phyloP scores from a whole-genome alignment of 1,140 invertebrate species.

The Metaphire vulgaris region DNA sequence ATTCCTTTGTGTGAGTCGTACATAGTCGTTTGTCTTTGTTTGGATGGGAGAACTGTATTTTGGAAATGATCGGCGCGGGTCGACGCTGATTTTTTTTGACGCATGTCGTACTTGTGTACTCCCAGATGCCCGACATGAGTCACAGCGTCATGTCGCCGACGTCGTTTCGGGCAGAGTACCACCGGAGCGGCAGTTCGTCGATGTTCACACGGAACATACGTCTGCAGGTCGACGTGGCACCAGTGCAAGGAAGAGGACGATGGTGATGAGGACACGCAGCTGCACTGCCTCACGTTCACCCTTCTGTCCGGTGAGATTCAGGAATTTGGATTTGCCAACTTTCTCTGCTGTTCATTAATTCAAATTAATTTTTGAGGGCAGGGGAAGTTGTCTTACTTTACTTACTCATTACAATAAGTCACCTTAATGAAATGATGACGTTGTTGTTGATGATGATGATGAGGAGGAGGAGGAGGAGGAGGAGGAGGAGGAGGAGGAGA shows the following conservation, averaged over 20 bases:
- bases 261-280: conserved; percentile 58
- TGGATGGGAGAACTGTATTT: conserved; percentile 39
- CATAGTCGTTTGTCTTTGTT: background rate
- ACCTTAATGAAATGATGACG: too few relatives aligned
- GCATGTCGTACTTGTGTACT: too few relatives aligned
- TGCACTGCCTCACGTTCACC: conserved; percentile 93
- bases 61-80: too few relatives aligned
- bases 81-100: too few relatives aligned
- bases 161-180: conserved; percentile 96
- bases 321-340: background rate
- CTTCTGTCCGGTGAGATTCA: conserved; percentile 72
- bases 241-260: conserved; percentile 40
- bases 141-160: conserved; percentile 97
- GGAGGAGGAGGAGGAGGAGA: too few relatives aligned
- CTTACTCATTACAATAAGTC: too few relatives aligned
- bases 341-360: background rate
- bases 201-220: conserved; percentile 95
- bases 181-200: conserved; percentile 76
- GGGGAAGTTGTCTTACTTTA: too few relatives aligned
- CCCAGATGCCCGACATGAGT: conserved; percentile 89
- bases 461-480: too few relatives aligned
- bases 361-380: background rate
- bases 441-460: too few relatives aligned
- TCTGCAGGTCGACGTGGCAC: conserved; percentile 72
- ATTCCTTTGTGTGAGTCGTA: conserved; percentile 79